Evolutionary conservation across 2,797 vertebrate genomes (phyloP), one percentile per base, ranked within the genome.

Genomic region (Tinamus major): DNA sequence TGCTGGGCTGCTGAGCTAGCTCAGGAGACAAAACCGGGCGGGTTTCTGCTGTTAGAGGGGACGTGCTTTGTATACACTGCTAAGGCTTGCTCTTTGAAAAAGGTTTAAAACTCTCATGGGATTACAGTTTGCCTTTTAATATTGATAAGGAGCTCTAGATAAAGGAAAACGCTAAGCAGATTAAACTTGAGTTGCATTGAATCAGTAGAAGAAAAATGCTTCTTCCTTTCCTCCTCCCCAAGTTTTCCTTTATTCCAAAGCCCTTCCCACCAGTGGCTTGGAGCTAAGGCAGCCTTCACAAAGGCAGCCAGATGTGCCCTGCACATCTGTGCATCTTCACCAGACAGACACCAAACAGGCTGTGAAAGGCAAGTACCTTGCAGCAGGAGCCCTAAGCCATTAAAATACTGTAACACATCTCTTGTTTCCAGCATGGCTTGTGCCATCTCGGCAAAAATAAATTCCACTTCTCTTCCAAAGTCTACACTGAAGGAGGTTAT

Each of bases 171-270:
- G 12, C 3, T 31, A 39, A 82, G 15, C 10, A 56, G 21, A 71
- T 71, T 37, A 15, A 85, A 69, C 10, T 49, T 82, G 17, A 77
- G 48, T 42, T 80, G 62, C 12, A 46, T 67, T 64, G 82, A 63
- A 93, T 19, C 29, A 61, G 12, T 20, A 27, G n/a, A 81, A 68
- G 26, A 59, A 27, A 78, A 77, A 77, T 2, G 4, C 67, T 89
- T 89, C 67, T 89, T 89, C 68, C 35, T 77, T 70, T 69, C 62
- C 13, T 89, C n/a, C 75, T 79, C 39, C 49, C 21, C 46, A n/a
- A 77, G 48, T 64, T 84, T 84, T 24, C 81, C 62, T 62, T 69
- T 59, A 41, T 72, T 76, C 59, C 39, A n/a, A 84, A 88, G 48
- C 17, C 14, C 87, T 74, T 14, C 17, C 85, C 77, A 82, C 31